Conservation (phyloP, 2,888 invertebrate genomes). For the Sinhomidia bicolor region DNA sequence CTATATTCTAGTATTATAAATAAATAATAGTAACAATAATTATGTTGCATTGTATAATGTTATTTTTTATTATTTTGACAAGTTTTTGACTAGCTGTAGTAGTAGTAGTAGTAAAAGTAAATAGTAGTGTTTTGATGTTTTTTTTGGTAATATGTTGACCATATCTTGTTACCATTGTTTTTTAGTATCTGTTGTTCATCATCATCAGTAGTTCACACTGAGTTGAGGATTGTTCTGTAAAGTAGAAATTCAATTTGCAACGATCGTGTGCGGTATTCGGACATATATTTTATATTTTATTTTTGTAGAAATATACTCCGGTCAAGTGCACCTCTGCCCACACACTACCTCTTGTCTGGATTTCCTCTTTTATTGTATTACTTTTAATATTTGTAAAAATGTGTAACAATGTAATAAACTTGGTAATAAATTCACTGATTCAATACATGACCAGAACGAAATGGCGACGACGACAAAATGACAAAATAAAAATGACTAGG, state of each 20-base stretch:
- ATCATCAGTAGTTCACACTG: neutral
- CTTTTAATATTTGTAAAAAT: neutral
- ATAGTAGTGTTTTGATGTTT: neutral
- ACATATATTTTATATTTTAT: neutral
- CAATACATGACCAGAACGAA: neutral
- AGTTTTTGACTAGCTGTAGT: constrained; percentile 29
- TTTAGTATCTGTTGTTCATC: neutral
- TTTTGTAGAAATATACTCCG: neutral
- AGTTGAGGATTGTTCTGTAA: neutral
- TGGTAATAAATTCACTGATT: neutral
- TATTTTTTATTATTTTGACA: constrained; percentile 35
- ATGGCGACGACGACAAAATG: neutral
- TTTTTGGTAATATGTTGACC: constrained; percentile 10
- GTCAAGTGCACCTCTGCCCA: neutral
- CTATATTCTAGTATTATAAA: constrained; percentile 25
- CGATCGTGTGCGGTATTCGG: neutral
- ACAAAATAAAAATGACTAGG: neutral
- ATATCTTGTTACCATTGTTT: neutral
- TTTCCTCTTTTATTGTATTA: neutral
- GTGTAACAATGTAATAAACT: neutral
- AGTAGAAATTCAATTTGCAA: constrained; percentile 2
- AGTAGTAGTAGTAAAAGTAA: neutral
- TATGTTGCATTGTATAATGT: constrained; percentile 32
- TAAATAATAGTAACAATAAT: constrained; percentile 18
- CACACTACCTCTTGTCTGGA: neutral